phyloP scores from a whole-genome alignment of 2,113 vertebrate genomes.

The Hemicordylus capensis region DNA sequence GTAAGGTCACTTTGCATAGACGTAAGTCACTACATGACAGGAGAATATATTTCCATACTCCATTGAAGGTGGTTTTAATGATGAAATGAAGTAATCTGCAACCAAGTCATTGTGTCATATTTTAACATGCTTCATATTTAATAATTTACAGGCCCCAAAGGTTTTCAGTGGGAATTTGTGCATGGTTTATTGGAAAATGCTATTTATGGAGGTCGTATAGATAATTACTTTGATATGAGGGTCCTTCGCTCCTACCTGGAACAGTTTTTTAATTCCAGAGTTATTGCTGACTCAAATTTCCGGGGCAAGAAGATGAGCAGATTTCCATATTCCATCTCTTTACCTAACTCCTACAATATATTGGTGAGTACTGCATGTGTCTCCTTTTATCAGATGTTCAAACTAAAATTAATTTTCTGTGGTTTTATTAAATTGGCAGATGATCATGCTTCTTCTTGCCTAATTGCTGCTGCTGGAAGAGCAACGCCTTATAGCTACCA shows the following conservation, averaged over 20 bases:
- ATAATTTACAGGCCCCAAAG: slow-evolving; percentile 80
- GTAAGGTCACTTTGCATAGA: slow-evolving; percentile 6
- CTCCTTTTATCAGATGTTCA: neutral
- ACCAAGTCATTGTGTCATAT: neutral
- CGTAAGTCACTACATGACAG: neutral
- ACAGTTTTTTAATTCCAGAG: slow-evolving; percentile 87
- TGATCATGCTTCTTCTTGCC: slow-evolving; percentile 9
- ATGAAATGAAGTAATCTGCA: slow-evolving; percentile 25
- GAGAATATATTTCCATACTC: neutral
- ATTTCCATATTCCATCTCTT: slow-evolving; percentile 83
- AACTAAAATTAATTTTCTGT: slow-evolving; percentile 18
- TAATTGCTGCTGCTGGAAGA: neutral
- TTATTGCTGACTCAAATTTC: slow-evolving; percentile 73
- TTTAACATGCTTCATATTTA: slow-evolving; percentile 36
- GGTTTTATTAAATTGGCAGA: slow-evolving; percentile 10
- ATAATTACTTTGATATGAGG: slow-evolving; percentile 91
- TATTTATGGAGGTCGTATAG: slow-evolving; percentile 95
- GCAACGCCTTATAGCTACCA: too few relatives aligned
- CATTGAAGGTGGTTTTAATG: neutral
- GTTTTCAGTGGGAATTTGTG: slow-evolving; percentile 93
- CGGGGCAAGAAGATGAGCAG: slow-evolving; percentile 74
- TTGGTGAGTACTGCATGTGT: slow-evolving; percentile 82
- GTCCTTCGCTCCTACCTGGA: slow-evolving; percentile 94
- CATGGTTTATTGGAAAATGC: slow-evolving; percentile 93
- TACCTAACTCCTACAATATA: slow-evolving; percentile 91